Percentiles rank a stretch among this genome's conserved stretches.
These are phyloP conservation scores for Apodemia duryi DNA, from an alignment of 2,888 invertebrate species.

Conservation along the genomic window DNA sequence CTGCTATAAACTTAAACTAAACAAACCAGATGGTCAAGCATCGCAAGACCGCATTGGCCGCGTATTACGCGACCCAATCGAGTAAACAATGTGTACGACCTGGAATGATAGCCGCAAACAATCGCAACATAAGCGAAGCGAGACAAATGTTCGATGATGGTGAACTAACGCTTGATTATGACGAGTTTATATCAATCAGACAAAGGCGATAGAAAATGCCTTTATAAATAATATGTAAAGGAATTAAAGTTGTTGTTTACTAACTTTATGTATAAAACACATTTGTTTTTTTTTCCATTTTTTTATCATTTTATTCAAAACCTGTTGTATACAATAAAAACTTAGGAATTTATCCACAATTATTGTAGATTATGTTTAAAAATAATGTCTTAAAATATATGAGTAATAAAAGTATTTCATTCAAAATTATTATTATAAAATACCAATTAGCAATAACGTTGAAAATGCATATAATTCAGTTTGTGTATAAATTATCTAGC, in stretches of 20 bases:
- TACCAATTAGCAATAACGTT: too few relatives aligned
- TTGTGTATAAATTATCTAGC: too few relatives aligned
- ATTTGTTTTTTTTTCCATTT: neutral
- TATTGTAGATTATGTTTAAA: too few relatives aligned
- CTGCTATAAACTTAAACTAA: slow-evolving; percentile 45
- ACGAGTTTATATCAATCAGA: slow-evolving; percentile 12
- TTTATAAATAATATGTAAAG: neutral
- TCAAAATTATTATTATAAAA: too few relatives aligned
- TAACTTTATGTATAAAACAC: neutral
- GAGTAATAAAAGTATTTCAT: too few relatives aligned
- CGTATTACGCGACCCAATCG: slow-evolving; percentile 46
- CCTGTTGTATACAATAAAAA: neutral
- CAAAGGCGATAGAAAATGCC: neutral
- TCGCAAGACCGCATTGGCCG: slow-evolving; percentile 56
- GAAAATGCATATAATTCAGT: too few relatives aligned
- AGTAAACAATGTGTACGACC: slow-evolving; percentile 59
- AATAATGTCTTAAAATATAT: too few relatives aligned
- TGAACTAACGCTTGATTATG: slow-evolving; percentile 26
- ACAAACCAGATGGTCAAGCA: slow-evolving; percentile 71
- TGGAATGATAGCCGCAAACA: slow-evolving; percentile 68
- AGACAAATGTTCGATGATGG: slow-evolving; percentile 30
- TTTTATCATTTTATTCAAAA: neutral
- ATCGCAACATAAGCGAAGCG: slow-evolving; percentile 39
- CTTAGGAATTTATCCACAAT: too few relatives aligned
- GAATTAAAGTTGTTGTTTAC: neutral